A percentile compares a stretch with the other conserved stretches of the same genome.
Evolutionary conservation across 2,797 vertebrate genomes (phyloP).

Genomic region (Melanotaenia maccullochi): DNA sequence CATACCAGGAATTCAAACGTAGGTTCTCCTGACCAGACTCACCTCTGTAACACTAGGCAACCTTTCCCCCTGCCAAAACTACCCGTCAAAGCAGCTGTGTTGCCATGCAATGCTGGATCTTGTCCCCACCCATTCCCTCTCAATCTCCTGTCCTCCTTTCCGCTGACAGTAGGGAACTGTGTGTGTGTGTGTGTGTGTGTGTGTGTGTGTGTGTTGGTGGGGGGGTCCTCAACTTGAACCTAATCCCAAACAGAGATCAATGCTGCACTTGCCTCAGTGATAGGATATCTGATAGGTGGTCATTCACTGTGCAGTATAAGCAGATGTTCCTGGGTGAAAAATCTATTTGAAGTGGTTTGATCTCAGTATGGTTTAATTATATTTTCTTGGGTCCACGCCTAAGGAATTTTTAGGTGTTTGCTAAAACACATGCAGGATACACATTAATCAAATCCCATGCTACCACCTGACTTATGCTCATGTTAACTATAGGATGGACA

Average conservation of each 20-base stretch:
- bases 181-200: constrained; percentile 18
- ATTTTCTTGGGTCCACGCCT: constrained; percentile 30
- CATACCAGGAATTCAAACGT: no score
- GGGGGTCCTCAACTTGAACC: constrained; percentile 68
- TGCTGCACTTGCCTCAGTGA: constrained; percentile 26
- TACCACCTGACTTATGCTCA: constrained; percentile 46
- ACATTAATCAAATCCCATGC: constrained; percentile 30
- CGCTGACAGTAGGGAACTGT: constrained; percentile 53
- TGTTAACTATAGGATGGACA: constrained; percentile 41
- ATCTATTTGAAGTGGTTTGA: constrained; percentile 17
- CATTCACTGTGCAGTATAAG: constrained; percentile 37
- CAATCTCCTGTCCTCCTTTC: constrained; percentile 24
- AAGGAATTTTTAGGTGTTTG: constrained; percentile 23
- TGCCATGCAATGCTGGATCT: constrained; percentile 66
- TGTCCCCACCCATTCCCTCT: constrained; percentile 8
- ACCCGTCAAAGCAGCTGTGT: constrained; percentile 77
- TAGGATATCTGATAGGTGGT: constrained; percentile 20
- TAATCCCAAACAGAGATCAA: constrained; percentile 35
- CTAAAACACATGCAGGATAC: constrained; percentile 15
- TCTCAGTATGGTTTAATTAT: constrained; percentile 4
- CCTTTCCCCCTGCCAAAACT: no score
- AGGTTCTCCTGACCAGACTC: no score
- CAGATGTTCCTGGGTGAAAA: constrained; percentile 15
- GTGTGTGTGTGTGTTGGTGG: no score
- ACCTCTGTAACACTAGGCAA: no score